Percentiles rank a stretch among this genome's conserved stretches.
Conservation (phyloP, 1,140 invertebrate species). For the Marisa cornuarietis region DNA sequence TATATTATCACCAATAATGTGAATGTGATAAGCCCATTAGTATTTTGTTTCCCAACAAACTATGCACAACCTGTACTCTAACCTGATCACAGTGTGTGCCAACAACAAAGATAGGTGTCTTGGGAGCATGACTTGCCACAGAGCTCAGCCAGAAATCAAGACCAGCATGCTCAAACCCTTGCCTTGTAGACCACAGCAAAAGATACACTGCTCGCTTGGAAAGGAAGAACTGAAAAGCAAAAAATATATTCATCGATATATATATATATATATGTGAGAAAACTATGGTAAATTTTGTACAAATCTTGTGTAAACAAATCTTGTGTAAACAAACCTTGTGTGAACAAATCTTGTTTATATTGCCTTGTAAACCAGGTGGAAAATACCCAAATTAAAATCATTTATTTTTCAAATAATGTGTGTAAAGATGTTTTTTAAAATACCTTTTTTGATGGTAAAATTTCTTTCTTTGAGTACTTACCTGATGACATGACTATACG, state of each 20-base stretch:
- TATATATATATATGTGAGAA: too few relatives aligned
- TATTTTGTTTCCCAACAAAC: background rate
- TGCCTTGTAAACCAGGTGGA: too few relatives aligned
- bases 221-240: slow-evolving; percentile 59
- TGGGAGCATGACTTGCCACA: slow-evolving; percentile 61
- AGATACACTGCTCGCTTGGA: slow-evolving; percentile 61
- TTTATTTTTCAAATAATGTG: too few relatives aligned
- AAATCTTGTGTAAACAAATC: too few relatives aligned
- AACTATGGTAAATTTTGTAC: too few relatives aligned
- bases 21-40: background rate
- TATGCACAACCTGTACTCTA: background rate
- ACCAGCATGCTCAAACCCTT: slow-evolving; percentile 62
- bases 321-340: too few relatives aligned
- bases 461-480: too few relatives aligned
- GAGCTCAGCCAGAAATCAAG: slow-evolving; percentile 63
- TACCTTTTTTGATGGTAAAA: too few relatives aligned
- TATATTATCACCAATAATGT: background rate
- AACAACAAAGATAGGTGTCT: slow-evolving; percentile 60
- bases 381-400: too few relatives aligned
- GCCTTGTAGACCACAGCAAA: slow-evolving; percentile 60
- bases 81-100: slow-evolving; percentile 64
- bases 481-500: too few relatives aligned
- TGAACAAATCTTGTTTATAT: too few relatives aligned
- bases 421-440: too few relatives aligned
- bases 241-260: background rate